Evolutionary conservation across 1,140 invertebrate species (phyloP).

Genomic region (Neoseiulus cucumeris): DNA sequence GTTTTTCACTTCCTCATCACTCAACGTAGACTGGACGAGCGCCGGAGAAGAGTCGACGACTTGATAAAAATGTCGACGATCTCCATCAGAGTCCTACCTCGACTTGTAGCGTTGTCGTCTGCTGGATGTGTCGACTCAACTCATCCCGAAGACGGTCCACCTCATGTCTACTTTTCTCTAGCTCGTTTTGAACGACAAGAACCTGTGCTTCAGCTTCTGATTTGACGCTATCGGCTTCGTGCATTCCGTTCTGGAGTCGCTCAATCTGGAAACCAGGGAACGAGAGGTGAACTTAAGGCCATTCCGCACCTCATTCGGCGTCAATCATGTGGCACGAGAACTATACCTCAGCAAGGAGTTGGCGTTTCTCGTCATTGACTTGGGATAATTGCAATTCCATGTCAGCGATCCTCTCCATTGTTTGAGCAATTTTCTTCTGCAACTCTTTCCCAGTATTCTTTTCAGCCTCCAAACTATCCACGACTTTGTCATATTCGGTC

Average conservation of each 20-base stretch:
- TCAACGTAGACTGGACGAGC: background rate
- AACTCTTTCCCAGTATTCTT: slow-evolving; percentile 28
- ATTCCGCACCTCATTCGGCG: background rate
- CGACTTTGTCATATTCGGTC: slow-evolving; percentile 32
- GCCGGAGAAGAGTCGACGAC: background rate
- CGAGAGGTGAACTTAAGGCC: background rate
- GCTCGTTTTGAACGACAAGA: background rate
- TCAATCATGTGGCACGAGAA: background rate
- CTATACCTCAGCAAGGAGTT: background rate
- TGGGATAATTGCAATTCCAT: slow-evolving; percentile 19
- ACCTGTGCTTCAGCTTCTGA: background rate
- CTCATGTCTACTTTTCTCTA: background rate
- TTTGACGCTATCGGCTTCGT: background rate
- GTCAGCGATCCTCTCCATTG: slow-evolving; percentile 14
- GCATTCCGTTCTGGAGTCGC: background rate
- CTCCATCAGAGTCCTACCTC: no score
- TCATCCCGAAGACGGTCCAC: background rate
- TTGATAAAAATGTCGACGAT: no score
- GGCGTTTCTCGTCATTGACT: slow-evolving; percentile 19
- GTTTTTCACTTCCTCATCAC: background rate
- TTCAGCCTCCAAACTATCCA: slow-evolving; percentile 31
- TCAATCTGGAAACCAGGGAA: background rate
- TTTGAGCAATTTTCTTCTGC: slow-evolving; percentile 24
- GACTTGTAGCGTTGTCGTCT: background rate
- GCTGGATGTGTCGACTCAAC: background rate